phyloP scores from a whole-genome alignment of 2,797 vertebrate species.

The Alauda arvensis region DNA sequence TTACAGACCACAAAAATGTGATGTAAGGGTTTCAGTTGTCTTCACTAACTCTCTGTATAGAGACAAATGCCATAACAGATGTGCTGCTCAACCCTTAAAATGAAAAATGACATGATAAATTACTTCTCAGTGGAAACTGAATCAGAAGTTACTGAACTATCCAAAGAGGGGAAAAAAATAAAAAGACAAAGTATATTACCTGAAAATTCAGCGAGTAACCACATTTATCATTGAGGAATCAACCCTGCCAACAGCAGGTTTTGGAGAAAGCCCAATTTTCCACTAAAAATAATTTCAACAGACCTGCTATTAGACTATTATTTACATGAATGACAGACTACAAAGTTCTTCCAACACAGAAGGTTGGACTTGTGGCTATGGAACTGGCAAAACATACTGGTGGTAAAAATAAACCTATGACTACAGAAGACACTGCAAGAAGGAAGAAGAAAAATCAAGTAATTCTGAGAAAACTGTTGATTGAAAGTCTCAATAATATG shows the following conservation, averaged over 20 bases:
- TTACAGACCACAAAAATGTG: not conserved
- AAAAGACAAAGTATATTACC: not conserved
- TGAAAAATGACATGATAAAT: conserved; percentile 5
- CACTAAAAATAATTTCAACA: not conserved
- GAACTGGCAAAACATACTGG: not conserved
- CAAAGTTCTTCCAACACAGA: conserved; percentile 15
- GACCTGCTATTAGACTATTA: not conserved
- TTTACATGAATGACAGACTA: not conserved
- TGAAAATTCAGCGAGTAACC: conserved; percentile 11
- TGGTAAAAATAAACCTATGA: not conserved
- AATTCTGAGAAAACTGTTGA: not conserved
- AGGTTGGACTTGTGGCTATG: not conserved
- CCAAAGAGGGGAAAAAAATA: not conserved
- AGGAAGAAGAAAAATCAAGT: not conserved
- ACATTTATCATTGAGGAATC: not conserved
- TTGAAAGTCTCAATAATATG: not conserved
- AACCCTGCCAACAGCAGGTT: not conserved
- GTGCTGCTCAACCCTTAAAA: not conserved
- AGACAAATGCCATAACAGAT: not conserved
- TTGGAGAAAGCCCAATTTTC: conserved; percentile 4
- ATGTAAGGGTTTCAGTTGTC: conserved; percentile 3
- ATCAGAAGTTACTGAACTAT: not conserved
- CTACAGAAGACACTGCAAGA: not conserved
- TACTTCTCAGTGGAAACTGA: not conserved
- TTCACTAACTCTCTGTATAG: not conserved